Conservation (phyloP, 2,797 vertebrate genomes). For the Argya squamiceps region DNA sequence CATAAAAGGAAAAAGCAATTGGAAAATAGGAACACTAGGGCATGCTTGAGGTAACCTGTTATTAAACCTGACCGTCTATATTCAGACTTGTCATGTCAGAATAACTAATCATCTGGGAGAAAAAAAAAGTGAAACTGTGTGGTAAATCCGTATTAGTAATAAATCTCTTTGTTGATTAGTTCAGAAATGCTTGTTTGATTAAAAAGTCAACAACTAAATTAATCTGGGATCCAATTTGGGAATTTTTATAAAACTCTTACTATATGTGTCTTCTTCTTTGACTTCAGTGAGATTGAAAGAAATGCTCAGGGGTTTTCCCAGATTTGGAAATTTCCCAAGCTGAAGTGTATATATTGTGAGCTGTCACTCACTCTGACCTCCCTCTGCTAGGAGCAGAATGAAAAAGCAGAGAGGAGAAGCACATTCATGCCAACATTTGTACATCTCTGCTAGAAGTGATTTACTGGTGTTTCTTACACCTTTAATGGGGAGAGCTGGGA, state of each 20-base stretch:
- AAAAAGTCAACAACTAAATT: neutral
- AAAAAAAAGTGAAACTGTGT: neutral
- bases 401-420: neutral
- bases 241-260: neutral
- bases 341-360: neutral
- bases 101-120: neutral
- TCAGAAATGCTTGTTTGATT: neutral
- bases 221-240: neutral
- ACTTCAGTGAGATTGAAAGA: neutral
- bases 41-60: neutral
- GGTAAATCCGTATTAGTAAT: neutral
- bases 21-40: neutral
- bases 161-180: neutral
- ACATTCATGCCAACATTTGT: neutral
- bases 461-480: neutral
- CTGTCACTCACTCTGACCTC: neutral
- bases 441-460: neutral
- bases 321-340: neutral
- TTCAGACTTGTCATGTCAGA: neutral
- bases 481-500: neutral
- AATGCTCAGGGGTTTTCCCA: neutral
- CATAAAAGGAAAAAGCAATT: neutral
- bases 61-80: neutral
- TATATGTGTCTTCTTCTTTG: neutral
- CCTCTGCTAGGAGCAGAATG: neutral